Conservation (phyloP, 2,888 invertebrate species). For the Linnaemya tessellans region DNA sequence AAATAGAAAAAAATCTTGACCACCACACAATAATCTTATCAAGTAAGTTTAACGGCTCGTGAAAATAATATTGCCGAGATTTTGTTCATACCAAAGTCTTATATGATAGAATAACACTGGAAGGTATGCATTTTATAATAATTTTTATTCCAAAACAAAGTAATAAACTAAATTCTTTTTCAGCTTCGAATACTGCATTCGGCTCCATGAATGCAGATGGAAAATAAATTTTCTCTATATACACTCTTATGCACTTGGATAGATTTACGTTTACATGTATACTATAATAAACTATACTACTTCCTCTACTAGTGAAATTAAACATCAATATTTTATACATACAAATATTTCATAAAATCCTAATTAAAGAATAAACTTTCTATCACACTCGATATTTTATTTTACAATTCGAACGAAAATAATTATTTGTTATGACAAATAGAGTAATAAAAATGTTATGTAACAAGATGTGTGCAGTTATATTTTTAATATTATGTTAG, state of each 20-base stretch:
- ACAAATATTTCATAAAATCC: too few relatives aligned
- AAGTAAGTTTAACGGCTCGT: slow-evolving; percentile 91
- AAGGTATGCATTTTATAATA: slow-evolving; percentile 83
- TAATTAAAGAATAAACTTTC: too few relatives aligned
- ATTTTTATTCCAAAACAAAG: too few relatives aligned
- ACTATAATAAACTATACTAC: slow-evolving; percentile 79
- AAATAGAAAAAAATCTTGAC: slow-evolving; percentile 85
- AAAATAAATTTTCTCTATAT: slow-evolving; percentile 89
- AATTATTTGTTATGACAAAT: too few relatives aligned
- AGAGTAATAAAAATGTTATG: too few relatives aligned
- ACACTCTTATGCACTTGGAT: slow-evolving; percentile 91
- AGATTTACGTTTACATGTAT: slow-evolving; percentile 84
- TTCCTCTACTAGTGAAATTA: slow-evolving; percentile 76
- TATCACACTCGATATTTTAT: too few relatives aligned
- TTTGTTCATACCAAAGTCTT: slow-evolving; percentile 88
- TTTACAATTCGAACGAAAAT: too few relatives aligned
- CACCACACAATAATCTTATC: slow-evolving; percentile 91
- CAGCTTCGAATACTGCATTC: slow-evolving; percentile 88
- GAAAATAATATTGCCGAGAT: slow-evolving; percentile 88
- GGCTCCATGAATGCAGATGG: slow-evolving; percentile 91
- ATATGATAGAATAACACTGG: slow-evolving; percentile 88
- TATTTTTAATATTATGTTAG: too few relatives aligned
- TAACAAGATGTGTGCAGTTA: too few relatives aligned
- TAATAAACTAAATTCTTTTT: slow-evolving; percentile 77
- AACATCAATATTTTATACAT: slow-evolving; percentile 81